Evolutionary conservation across 2,888 invertebrate genomes (phyloP).

Genomic region (Yponomeuta cagnagella): DNA sequence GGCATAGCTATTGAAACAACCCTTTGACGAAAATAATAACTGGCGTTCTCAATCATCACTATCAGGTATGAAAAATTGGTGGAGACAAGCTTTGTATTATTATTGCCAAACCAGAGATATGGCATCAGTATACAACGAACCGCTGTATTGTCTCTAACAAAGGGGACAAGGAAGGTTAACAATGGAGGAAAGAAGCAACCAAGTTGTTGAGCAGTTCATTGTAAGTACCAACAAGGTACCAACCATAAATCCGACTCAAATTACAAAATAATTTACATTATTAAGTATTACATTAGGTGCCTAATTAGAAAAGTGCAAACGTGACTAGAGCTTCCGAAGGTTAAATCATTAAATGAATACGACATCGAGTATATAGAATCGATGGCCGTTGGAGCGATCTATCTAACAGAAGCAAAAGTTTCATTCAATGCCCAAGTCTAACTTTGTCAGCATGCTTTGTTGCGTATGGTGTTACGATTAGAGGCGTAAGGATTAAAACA

Average conservation of each 20-base stretch:
- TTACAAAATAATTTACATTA: too few relatives aligned
- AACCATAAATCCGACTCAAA: too few relatives aligned
- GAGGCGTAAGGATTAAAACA: too few relatives aligned
- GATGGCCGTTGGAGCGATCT: constrained; percentile 15
- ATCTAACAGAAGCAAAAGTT: constrained; percentile 56
- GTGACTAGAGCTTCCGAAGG: too few relatives aligned
- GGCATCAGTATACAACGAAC: background rate
- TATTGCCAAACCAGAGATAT: background rate
- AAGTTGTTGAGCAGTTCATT: background rate
- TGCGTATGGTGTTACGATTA: too few relatives aligned
- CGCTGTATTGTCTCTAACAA: background rate
- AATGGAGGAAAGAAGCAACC: background rate
- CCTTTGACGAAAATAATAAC: background rate
- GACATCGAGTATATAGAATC: constrained; percentile 20
- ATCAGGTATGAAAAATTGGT: background rate
- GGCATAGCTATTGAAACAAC: too few relatives aligned
- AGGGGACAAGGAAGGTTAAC: background rate
- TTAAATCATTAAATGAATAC: too few relatives aligned
- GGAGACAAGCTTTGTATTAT: background rate
- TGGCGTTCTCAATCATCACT: background rate
- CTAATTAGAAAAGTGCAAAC: too few relatives aligned
- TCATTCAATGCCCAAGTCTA: too few relatives aligned
- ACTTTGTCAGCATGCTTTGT: too few relatives aligned
- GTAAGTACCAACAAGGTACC: constrained; percentile 21
- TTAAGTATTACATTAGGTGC: too few relatives aligned